These are phyloP conservation scores for Rallus limicola DNA, from an alignment of 2,113 vertebrate species.

Conservation along the genomic window DNA sequence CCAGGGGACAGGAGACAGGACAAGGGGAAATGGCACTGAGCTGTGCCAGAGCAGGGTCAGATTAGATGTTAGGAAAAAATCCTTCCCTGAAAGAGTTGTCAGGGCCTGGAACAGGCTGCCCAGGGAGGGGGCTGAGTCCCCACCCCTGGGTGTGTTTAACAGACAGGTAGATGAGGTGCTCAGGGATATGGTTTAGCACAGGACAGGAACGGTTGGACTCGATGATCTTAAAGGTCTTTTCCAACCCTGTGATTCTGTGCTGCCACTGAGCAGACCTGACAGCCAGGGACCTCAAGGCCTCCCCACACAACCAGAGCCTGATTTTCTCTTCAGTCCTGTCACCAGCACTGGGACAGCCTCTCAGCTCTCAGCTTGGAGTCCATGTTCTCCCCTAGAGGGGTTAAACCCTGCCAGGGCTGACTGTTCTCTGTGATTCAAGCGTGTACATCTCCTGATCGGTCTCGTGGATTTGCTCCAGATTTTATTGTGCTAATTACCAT, in stretches of 20 bases:
- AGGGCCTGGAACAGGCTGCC: too few species aligned
- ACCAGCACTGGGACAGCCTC: background rate
- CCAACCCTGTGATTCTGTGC: background rate
- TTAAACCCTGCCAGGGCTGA: background rate
- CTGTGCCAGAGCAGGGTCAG: too few species aligned
- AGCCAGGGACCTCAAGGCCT: background rate
- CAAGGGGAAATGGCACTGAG: too few species aligned
- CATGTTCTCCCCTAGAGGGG: background rate
- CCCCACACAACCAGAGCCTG: background rate
- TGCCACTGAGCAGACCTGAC: background rate
- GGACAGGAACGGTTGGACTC: too few species aligned
- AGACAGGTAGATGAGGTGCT: too few species aligned
- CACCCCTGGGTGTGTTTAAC: too few species aligned
- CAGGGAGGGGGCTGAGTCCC: too few species aligned
- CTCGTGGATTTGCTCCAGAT: background rate
- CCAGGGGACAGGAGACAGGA: too few species aligned
- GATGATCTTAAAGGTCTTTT: too few species aligned
- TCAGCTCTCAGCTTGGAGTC: background rate
- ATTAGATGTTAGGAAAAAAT: too few species aligned
- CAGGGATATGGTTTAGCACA: too few species aligned
- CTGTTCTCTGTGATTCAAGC: background rate
- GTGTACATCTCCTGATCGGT: background rate
- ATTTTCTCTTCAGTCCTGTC: background rate
- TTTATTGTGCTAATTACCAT: constrained; percentile 13
- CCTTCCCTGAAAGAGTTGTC: too few species aligned